Conservation (phyloP, 2,113 vertebrate species). For the Onychostoma macrolepis region DNA sequence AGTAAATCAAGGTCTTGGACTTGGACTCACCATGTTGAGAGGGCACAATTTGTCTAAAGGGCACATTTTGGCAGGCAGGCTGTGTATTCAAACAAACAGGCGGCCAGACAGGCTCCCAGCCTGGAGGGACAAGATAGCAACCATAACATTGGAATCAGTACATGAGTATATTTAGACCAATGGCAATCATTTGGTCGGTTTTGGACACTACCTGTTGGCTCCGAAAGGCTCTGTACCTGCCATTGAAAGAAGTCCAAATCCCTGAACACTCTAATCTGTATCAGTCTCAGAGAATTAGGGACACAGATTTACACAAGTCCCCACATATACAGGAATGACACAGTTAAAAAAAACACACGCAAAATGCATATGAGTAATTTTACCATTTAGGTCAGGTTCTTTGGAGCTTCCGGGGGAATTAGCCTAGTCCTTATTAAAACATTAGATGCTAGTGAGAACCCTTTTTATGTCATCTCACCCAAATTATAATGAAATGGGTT, state of each 20-base stretch:
- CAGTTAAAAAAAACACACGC: background rate
- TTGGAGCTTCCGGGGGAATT: constrained; percentile 25
- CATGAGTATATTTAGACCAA: constrained; percentile 33
- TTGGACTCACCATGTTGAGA: constrained; percentile 14
- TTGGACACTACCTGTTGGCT: constrained; percentile 14
- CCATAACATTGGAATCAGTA: constrained; percentile 15
- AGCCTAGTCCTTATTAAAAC: constrained; percentile 23
- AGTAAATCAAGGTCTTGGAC: constrained; percentile 15
- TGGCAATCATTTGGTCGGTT: background rate
- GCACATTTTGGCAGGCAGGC: constrained; percentile 9
- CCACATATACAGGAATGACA: constrained; percentile 32
- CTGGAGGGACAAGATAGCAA: constrained; percentile 31
- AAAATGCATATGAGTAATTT: constrained; percentile 26
- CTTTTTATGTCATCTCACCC: constrained; percentile 11
- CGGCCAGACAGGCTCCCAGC: constrained; percentile 2
- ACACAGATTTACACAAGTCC: constrained; percentile 13
- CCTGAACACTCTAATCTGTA: constrained; percentile 26
- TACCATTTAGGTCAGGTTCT: constrained; percentile 44
- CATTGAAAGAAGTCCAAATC: background rate
- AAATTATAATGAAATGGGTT: constrained; percentile 15
- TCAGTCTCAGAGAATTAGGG: constrained; percentile 30
- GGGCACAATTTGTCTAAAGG: constrained; percentile 20
- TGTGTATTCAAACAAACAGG: constrained; percentile 5
- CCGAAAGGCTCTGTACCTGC: background rate
- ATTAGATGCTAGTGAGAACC: background rate